Conservation (phyloP, 2,797 vertebrate genomes). For the Eupleurogrammus muticus region DNA sequence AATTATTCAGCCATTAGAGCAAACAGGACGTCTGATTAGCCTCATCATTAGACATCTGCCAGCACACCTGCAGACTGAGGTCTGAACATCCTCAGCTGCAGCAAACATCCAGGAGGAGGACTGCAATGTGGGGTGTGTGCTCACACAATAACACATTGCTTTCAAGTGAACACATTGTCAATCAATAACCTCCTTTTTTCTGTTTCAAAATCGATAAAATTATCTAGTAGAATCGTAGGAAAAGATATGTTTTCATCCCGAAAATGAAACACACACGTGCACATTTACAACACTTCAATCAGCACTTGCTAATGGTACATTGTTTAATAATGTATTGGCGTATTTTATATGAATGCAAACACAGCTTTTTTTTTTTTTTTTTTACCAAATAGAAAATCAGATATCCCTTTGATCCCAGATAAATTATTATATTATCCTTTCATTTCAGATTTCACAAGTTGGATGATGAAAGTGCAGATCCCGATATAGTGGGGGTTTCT, state of each 20-base stretch:
- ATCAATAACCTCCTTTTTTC: not conserved
- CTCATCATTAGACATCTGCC: conserved; percentile 65
- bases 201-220: not conserved
- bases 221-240: not conserved
- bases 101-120: too few species aligned
- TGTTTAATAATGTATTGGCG: not conserved
- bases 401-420: too few species aligned
- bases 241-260: not conserved
- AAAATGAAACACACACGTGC: not conserved
- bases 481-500: not conserved
- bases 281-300: not conserved
- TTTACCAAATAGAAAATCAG: not conserved
- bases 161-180: not conserved
- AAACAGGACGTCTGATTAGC: conserved; percentile 66
- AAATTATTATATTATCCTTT: not conserved
- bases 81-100: conserved; percentile 37
- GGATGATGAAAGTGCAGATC: not conserved
- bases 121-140: conserved; percentile 7
- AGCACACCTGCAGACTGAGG: conserved; percentile 59
- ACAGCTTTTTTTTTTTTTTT: too few species aligned
- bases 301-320: not conserved
- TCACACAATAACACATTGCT: conserved; percentile 1
- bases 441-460: not conserved
- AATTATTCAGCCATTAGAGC: conserved; percentile 81
- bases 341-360: not conserved